Evolutionary conservation across 2,888 invertebrate species (phyloP).

Genomic region (Dexiosoma caninum): DNA sequence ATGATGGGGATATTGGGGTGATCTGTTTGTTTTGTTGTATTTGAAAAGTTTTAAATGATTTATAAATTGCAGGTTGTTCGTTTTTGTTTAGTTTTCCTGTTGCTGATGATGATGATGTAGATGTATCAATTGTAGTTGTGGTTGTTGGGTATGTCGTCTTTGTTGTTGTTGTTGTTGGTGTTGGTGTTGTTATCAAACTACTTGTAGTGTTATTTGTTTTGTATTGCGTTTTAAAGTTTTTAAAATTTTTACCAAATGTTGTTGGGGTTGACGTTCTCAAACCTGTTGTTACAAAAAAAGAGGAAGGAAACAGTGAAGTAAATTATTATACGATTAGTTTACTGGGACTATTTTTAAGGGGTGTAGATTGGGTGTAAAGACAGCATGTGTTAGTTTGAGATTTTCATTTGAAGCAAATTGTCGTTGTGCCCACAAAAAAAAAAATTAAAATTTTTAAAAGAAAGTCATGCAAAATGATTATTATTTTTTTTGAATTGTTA

Average conservation of each 20-base stretch:
- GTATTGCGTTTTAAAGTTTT: conserved; percentile 66
- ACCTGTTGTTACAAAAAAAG: conserved; percentile 69
- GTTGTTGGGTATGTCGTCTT: conserved; percentile 47
- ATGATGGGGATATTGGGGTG: neutral
- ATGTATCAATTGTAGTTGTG: conserved; percentile 49
- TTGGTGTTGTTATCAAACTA: conserved; percentile 31
- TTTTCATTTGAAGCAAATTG: neutral
- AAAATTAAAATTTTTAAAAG: too few species aligned
- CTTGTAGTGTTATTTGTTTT: conserved; percentile 61
- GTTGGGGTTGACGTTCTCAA: conserved; percentile 68
- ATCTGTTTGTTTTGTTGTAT: conserved; percentile 49
- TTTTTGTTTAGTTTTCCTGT: conserved; percentile 53
- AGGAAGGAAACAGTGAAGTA: conserved; percentile 23
- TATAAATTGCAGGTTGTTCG: conserved; percentile 52
- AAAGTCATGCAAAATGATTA: too few species aligned
- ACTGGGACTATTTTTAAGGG: neutral
- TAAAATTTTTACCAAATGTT: conserved; percentile 75
- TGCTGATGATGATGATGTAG: conserved; percentile 60
- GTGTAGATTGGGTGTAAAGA: neutral
- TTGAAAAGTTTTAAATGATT: conserved; percentile 51
- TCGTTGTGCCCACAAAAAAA: neutral
- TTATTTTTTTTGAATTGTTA: too few species aligned
- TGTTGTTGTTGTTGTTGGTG: conserved; percentile 1
- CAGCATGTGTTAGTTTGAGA: neutral
- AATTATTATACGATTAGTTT: conserved; percentile 33